phyloP scores from a whole-genome alignment of 2,888 invertebrate species.

The Ferrisia virgata region DNA sequence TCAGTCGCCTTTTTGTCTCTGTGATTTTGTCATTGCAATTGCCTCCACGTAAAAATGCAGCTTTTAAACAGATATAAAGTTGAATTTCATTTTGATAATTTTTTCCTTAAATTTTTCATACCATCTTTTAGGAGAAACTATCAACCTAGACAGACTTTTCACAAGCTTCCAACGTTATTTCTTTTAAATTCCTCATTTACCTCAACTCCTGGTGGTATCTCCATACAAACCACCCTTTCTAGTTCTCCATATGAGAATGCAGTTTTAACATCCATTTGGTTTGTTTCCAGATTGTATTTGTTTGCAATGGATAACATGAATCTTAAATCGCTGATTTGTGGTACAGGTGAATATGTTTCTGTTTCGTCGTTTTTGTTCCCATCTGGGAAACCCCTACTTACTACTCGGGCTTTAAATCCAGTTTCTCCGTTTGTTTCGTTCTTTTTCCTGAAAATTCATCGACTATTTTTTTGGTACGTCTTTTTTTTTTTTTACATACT shows the following conservation, averaged over 20 bases:
- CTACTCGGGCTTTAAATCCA: constrained; percentile 31
- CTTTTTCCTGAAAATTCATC: constrained; percentile 40
- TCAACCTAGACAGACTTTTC: constrained; percentile 44
- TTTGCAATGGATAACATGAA: constrained; percentile 12
- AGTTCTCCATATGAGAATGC: constrained; percentile 38
- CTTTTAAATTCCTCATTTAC: background rate
- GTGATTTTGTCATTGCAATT: background rate
- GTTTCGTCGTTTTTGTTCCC: background rate
- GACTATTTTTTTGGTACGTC: too few relatives aligned
- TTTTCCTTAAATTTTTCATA: too few relatives aligned
- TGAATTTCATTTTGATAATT: background rate
- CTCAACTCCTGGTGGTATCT: constrained; percentile 25
- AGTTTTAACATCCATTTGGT: constrained; percentile 35
- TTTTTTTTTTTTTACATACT: background rate
- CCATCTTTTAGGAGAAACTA: constrained; percentile 22
- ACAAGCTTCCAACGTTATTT: background rate
- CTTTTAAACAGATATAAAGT: background rate
- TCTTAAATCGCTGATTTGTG: background rate
- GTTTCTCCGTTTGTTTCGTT: background rate
- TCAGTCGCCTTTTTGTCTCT: background rate
- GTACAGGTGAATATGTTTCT: constrained; percentile 43
- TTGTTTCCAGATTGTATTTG: background rate
- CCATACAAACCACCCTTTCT: constrained; percentile 33
- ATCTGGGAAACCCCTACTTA: constrained; percentile 31
- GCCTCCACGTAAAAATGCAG: background rate